Base-by-base conservation (phyloP, 2,113 vertebrate genomes). In the Limanda limanda region DNA sequence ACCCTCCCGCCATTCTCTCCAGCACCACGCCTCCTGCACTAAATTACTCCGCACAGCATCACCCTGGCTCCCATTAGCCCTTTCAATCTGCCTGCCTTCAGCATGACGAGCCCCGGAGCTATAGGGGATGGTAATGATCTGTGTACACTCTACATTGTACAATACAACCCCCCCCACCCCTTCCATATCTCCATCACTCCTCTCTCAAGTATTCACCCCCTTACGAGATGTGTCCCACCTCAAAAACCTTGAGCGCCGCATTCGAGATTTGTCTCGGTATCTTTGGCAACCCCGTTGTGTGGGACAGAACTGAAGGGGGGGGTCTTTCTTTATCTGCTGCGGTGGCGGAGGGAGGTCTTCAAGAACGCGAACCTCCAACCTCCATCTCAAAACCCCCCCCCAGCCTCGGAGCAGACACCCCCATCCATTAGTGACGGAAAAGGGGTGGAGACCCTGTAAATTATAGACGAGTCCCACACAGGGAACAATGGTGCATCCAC, bases 11-110 rank as follows among this genome's bases (percentile, higher is more conserved):
- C 40, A 81, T 79, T 54, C 82, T 35, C 87, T 87, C 74, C 45
- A 66, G 64, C 42, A 79, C 81, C 91, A 86, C 82, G 51, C 89
- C 90, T 90, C 81, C 69, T 73, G 89, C 86, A 85, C 87, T 90
- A 91, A 91, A 93, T 93, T 90, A 92, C 86, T 85, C 86, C 74
- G 87, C 94, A 92, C 85, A 84, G 90, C 92, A 93, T 92, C 92
- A 93, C 84, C 84, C 90, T 88, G 71, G 72, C 87, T 88, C 91
- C 90, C 89, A 92, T 87, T 88, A 92, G 72, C 82, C 88, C 83
- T 79, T 91, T 94, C 89, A 94, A 94, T 94, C 91, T 90, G 90
- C 87, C 92, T 95, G 86, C 93, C 93, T 94, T 94, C 89, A 93
- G 85, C 91, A 88, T 71, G 89, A 92, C 81, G 80, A 85, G 87